phyloP scores from a whole-genome alignment of 1,140 invertebrate genomes.

The Antheraea mylitta region DNA sequence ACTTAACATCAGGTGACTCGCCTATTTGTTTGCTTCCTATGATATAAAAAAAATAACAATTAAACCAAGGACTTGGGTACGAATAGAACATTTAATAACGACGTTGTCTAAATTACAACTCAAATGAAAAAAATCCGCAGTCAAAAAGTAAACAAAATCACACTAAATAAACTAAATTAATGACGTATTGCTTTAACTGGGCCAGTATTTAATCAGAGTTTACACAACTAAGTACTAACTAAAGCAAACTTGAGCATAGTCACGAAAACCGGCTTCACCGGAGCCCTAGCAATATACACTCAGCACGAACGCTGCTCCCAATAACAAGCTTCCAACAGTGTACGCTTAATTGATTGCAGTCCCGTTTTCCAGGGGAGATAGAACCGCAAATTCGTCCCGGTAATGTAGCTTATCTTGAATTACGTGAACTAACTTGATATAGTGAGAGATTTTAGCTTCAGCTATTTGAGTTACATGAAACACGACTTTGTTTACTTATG shows the following conservation, averaged over 20 bases:
- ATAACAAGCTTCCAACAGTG: conserved; percentile 1
- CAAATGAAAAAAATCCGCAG: too few relatives aligned
- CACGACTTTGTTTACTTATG: not conserved
- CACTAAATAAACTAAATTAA: too few relatives aligned
- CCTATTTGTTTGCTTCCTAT: too few relatives aligned
- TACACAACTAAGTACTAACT: conserved; percentile 13
- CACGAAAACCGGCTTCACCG: conserved; percentile 18
- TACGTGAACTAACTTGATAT: not conserved
- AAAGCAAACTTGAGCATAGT: conserved; percentile 21
- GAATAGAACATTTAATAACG: too few relatives aligned
- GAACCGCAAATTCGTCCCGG: not conserved
- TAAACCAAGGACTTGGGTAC: too few relatives aligned
- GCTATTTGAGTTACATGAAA: not conserved
- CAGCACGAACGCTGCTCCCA: conserved; percentile 6
- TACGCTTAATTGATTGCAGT: conserved; percentile 11
- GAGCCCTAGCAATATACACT: conserved; percentile 14
- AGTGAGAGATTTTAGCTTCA: not conserved
- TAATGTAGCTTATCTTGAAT: not conserved
- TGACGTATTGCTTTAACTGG: too few relatives aligned
- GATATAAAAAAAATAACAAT: too few relatives aligned
- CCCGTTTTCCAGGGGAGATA: not conserved
- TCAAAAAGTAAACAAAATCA: too few relatives aligned
- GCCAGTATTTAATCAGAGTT: not conserved
- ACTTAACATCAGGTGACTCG: too few relatives aligned
- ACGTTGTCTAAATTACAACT: too few relatives aligned